phyloP scores from a whole-genome alignment of 1,140 invertebrate species.

The Zelostemma sp. region DNA sequence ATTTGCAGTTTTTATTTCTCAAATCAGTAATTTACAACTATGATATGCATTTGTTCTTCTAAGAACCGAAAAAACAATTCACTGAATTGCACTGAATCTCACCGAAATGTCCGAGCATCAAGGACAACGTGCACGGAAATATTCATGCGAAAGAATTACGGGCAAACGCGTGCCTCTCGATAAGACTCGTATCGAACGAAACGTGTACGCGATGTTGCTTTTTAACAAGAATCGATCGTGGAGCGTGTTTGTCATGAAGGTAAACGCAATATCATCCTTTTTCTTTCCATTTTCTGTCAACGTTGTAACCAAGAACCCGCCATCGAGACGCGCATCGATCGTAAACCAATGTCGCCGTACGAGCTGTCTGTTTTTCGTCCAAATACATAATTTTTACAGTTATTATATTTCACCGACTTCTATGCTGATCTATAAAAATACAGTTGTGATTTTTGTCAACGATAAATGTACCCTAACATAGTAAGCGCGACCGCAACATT shows the following conservation, averaged over 20 bases:
- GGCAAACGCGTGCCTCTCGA: conserved; percentile 40
- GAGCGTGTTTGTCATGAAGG: conserved; percentile 30
- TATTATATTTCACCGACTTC: conserved; percentile 7
- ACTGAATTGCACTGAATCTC: conserved; percentile 9
- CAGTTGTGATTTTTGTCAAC: conserved; percentile 17
- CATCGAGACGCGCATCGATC: conserved; percentile 23
- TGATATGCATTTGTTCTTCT: conserved; percentile 88
- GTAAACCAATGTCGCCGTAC: conserved; percentile 11
- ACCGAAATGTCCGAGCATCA: conserved; percentile 42
- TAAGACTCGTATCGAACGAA: conserved; percentile 38
- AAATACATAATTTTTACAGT: conserved; percentile 19
- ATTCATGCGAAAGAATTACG: conserved; percentile 41
- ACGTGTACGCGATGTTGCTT: conserved; percentile 23
- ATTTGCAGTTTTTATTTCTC: conserved; percentile 71
- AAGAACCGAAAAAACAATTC: conserved; percentile 74
- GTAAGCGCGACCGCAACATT: conserved; percentile 1
- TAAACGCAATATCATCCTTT: conserved; percentile 39
- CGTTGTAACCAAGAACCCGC: conserved; percentile 37
- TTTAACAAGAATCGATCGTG: conserved; percentile 38
- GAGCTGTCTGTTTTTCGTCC: conserved; percentile 5
- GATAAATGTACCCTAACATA: conserved; percentile 4
- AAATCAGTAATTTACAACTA: conserved; percentile 80
- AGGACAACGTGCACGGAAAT: conserved; percentile 42
- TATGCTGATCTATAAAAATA: conserved; percentile 24
- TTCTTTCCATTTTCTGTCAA: conserved; percentile 17